Evolutionary conservation across 2,888 invertebrate genomes (phyloP).

Genomic region (Epinotia bilunana): DNA sequence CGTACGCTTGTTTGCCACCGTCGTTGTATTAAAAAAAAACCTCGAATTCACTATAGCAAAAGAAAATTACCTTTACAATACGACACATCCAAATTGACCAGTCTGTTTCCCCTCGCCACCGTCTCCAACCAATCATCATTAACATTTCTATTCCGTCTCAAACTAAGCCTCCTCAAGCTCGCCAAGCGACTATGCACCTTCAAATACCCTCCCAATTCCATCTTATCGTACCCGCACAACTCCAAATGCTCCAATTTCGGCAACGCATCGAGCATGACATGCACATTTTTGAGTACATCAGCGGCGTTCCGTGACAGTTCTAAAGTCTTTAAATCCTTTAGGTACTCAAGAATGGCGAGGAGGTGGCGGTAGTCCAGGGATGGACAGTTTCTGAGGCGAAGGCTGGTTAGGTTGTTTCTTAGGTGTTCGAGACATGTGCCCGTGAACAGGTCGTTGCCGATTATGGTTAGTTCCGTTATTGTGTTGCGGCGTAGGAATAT

Average conservation of each 20-base stretch:
- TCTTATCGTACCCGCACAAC: neutral
- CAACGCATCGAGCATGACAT: neutral
- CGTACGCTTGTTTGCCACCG: too few relatives aligned
- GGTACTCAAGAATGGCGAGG: neutral
- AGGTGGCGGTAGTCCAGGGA: neutral
- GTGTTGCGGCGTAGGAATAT: neutral
- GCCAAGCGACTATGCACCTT: neutral
- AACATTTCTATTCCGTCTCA: constrained; percentile 1
- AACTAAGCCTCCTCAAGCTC: neutral
- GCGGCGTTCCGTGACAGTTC: neutral
- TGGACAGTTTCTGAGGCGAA: constrained; percentile 1
- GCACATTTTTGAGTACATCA: neutral
- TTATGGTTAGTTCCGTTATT: neutral
- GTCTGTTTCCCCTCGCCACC: neutral
- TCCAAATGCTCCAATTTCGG: constrained; percentile 8
- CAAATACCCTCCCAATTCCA: neutral
- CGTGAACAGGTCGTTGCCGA: neutral
- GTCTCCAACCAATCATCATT: constrained; percentile 1
- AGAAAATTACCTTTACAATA: constrained; percentile 17
- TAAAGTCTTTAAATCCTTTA: neutral
- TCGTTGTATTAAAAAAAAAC: too few relatives aligned
- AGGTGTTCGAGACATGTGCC: neutral
- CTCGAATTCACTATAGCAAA: too few relatives aligned
- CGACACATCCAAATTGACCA: constrained; percentile 8
- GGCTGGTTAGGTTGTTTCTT: neutral